phyloP scores from a whole-genome alignment of 2,113 vertebrate genomes.

The Podiceps cristatus region DNA sequence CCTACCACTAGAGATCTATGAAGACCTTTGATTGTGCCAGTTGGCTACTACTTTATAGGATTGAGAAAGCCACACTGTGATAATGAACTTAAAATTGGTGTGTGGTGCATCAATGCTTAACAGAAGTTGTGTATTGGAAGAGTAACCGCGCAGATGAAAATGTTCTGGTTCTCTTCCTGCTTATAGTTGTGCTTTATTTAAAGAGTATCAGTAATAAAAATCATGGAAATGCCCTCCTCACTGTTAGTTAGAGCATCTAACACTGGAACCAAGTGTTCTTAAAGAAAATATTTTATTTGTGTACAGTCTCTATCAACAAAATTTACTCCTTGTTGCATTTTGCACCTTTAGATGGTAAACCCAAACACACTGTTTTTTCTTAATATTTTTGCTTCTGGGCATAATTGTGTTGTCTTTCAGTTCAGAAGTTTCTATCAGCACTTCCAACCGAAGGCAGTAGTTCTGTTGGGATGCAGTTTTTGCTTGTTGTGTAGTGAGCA shows the following conservation, averaged over 20 bases:
- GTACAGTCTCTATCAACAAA: background rate
- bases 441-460: accelerated
- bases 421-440: background rate
- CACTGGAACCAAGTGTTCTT: background rate
- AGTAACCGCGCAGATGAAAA: background rate
- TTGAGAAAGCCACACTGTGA: background rate
- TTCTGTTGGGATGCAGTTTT: background rate
- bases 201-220: background rate
- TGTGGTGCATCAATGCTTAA: accelerated
- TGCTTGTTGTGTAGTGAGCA: background rate
- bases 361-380: accelerated
- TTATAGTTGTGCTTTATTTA: background rate
- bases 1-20: background rate
- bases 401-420: background rate
- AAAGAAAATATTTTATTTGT: background rate
- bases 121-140: background rate
- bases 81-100: background rate
- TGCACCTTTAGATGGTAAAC: background rate
- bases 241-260: background rate
- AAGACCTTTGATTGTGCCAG: background rate
- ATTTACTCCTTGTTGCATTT: background rate
- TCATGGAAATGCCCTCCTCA: background rate
- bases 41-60: background rate
- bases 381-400: background rate
- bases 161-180: background rate